Percentiles rank a stretch among this genome's conserved stretches.
Evolutionary conservation across 2,113 vertebrate genomes (phyloP).

Genomic region (Lutjanus erythropterus): DNA sequence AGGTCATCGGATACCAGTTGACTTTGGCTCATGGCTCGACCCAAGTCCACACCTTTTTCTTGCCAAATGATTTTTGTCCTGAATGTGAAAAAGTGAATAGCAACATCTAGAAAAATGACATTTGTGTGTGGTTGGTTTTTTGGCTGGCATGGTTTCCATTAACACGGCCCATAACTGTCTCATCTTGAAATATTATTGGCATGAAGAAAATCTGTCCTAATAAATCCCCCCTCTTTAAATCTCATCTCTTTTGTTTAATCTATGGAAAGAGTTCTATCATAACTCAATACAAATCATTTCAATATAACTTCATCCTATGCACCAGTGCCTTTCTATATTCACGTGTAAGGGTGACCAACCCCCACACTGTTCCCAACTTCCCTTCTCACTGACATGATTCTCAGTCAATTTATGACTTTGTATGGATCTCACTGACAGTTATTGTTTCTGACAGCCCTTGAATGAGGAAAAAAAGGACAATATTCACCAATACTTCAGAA

Average conservation of each 20-base stretch:
- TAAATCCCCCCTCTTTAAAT: neutral
- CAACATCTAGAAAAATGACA: too few relatives aligned
- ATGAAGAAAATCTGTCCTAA: too few relatives aligned
- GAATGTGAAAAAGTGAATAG: neutral
- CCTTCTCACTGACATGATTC: neutral
- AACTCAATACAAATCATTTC: neutral
- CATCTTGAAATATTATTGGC: neutral
- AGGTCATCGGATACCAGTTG: too few relatives aligned
- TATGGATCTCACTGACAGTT: neutral
- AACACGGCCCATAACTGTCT: neutral
- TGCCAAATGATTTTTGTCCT: neutral
- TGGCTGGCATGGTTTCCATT: neutral
- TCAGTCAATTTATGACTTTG: neutral
- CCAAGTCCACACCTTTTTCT: neutral
- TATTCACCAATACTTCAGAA: neutral
- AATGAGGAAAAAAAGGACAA: neutral
- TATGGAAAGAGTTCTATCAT: neutral
- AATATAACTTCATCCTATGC: neutral
- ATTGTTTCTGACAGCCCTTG: neutral
- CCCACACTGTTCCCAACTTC: neutral
- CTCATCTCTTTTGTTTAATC: neutral
- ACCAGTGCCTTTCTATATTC: neutral
- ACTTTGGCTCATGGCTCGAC: too few relatives aligned
- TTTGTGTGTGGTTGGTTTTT: too few relatives aligned
- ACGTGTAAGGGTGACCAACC: too few relatives aligned